phyloP scores from a whole-genome alignment of 1,140 invertebrate species.

The Chironomus tepperi region DNA sequence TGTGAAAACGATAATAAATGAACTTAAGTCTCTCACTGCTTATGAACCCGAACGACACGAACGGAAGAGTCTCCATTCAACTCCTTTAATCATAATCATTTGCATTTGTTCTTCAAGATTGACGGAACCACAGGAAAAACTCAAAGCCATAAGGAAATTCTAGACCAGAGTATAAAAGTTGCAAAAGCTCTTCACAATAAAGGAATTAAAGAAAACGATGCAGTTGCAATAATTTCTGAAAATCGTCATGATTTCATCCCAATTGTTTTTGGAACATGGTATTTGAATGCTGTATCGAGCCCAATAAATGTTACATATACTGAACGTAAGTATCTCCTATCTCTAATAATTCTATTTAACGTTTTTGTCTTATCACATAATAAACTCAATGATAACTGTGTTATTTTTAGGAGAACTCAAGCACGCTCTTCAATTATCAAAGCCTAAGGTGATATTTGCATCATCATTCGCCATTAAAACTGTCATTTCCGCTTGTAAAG shows the following conservation, averaged over 20 bases:
- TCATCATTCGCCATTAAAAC: not conserved
- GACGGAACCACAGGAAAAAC: not conserved
- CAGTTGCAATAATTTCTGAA: constrained; percentile 50
- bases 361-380: not conserved
- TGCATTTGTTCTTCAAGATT: no score
- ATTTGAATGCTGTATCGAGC: constrained; percentile 47
- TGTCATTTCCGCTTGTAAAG: not conserved
- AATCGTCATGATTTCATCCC: constrained; percentile 49
- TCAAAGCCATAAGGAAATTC: not conserved
- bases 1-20: no score
- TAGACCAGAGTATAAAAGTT: not conserved
- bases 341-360: not conserved
- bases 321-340: constrained; percentile 39
- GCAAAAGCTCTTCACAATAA: not conserved
- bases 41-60: no score
- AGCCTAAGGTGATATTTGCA: not conserved
- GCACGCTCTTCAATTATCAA: not conserved
- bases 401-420: not conserved
- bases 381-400: not conserved
- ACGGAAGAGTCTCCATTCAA: no score
- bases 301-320: constrained; percentile 53
- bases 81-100: no score
- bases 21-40: no score
- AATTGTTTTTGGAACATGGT: constrained; percentile 44
- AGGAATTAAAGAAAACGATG: constrained; percentile 41